A percentile compares a stretch with the other conserved stretches of the same genome.
phyloP scores from a whole-genome alignment of 1,140 invertebrate genomes.

The Scaptomyza graminum region DNA sequence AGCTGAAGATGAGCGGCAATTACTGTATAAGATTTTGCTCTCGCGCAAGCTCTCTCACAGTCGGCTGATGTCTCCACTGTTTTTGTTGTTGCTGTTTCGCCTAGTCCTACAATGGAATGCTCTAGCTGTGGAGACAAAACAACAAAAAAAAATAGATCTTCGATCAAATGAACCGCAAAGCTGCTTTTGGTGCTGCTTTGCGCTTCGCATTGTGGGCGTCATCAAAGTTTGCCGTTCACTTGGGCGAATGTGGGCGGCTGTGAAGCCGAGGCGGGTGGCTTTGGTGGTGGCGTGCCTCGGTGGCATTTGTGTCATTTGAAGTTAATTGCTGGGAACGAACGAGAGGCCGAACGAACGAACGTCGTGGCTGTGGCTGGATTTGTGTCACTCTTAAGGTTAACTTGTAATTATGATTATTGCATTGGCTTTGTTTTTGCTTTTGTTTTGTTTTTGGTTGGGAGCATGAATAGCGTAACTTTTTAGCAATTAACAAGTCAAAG shows the following conservation, averaged over 20 bases:
- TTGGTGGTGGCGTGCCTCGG: constrained; percentile 66
- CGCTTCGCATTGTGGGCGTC: constrained; percentile 67
- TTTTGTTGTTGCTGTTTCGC: constrained; percentile 5
- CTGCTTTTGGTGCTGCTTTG: constrained; percentile 46
- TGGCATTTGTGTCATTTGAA: constrained; percentile 82
- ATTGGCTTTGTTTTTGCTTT: constrained; percentile 56
- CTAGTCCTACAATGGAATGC: constrained; percentile 73
- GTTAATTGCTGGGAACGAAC: constrained; percentile 81
- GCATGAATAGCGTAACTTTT: constrained; percentile 26
- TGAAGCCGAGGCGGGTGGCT: constrained; percentile 27
- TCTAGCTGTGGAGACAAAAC: constrained; percentile 37
- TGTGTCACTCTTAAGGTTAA: constrained; percentile 82
- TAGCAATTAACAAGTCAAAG: constrained; percentile 32
- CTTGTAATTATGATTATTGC: constrained; percentile 77
- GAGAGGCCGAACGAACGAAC: constrained; percentile 33
- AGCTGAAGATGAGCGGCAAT: constrained; percentile 48
- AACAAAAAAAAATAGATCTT: constrained; percentile 39
- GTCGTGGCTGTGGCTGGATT: constrained; percentile 58
- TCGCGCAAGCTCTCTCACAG: constrained; percentile 14
- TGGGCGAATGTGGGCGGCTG: constrained; percentile 71
- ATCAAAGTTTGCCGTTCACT: constrained; percentile 81
- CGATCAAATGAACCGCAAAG: constrained; percentile 78
- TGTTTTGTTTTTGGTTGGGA: constrained; percentile 32
- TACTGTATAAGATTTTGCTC: constrained; percentile 66
- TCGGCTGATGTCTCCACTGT: constrained; percentile 6